Percentiles rank a stretch among this genome's conserved stretches.
Evolutionary conservation across 2,113 vertebrate species (phyloP).

Genomic region (Pungitius pungitius): DNA sequence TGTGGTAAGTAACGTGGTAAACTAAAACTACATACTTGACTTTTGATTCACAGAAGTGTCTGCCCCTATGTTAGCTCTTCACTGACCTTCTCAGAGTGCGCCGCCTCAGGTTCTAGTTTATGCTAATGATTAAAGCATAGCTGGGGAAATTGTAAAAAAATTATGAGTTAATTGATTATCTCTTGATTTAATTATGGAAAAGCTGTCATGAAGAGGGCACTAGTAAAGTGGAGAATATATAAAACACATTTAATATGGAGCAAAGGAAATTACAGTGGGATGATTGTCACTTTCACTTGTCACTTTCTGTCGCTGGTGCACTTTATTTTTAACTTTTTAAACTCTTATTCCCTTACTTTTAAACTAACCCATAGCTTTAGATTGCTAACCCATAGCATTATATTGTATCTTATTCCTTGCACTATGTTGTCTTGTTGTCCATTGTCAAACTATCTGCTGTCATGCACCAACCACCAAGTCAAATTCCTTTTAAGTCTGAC

Average conservation of each 20-base stretch:
- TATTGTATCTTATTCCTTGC: no score
- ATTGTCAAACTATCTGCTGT: no score
- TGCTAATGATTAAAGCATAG: neutral
- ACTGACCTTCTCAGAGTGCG: neutral
- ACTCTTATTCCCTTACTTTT: no score
- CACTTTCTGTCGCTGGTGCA: no score
- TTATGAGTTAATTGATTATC: neutral
- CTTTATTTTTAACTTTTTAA: no score
- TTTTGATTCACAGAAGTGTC: slow-evolving; percentile 17
- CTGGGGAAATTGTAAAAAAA: neutral
- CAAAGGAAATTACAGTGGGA: neutral
- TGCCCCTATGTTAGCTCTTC: neutral
- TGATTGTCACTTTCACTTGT: no score
- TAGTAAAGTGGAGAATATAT: slow-evolving; percentile 1
- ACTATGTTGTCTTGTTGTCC: no score
- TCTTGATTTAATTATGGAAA: slow-evolving; percentile 11
- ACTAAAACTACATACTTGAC: slow-evolving; percentile 1
- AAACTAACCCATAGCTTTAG: no score
- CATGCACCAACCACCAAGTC: no score
- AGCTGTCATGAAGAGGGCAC: slow-evolving; percentile 13
- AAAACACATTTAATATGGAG: slow-evolving; percentile 1
- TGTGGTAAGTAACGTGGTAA: neutral
- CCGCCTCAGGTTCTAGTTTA: neutral
- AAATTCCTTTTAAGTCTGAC: no score
- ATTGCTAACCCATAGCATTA: no score